Evolutionary conservation across 1,140 invertebrate genomes (phyloP).

Genomic region (Tachypleus tridentatus): DNA sequence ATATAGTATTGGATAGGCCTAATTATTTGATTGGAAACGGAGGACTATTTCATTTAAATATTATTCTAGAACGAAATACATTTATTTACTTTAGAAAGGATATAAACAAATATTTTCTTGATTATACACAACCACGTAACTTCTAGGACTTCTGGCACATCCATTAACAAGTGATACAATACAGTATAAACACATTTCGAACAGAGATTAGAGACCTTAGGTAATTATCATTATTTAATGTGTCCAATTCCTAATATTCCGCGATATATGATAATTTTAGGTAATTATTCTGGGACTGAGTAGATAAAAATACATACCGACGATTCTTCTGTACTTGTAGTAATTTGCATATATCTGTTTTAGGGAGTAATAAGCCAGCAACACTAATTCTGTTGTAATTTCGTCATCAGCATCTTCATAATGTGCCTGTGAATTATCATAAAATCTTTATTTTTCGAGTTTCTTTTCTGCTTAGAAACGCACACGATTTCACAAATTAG

Average conservation of each 20-base stretch:
- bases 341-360: conserved; percentile 32
- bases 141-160: no score
- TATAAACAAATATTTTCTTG: no score
- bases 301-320: no score
- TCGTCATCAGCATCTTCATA: conserved; percentile 29
- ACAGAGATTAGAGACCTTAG: no score
- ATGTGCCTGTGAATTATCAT: conserved; percentile 22
- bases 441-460: conserved; percentile 2
- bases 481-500: not conserved
- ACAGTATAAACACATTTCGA: no score
- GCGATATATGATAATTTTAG: no score
- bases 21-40: not conserved
- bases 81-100: conserved; percentile 7
- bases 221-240: no score
- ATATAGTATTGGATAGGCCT: no score
- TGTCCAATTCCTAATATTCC: no score
- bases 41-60: not conserved
- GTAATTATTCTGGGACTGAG: no score
- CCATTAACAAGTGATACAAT: no score
- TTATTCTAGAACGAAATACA: not conserved
- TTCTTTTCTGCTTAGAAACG: not conserved
- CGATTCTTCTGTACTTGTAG: conserved; percentile 27
- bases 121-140: no score
- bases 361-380: conserved; percentile 28
- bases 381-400: conserved; percentile 27